A percentile compares a stretch with the other conserved stretches of the same genome.
phyloP scores from a whole-genome alignment of 2,888 invertebrate species.

The Drosophila nr. perissopoda region DNA sequence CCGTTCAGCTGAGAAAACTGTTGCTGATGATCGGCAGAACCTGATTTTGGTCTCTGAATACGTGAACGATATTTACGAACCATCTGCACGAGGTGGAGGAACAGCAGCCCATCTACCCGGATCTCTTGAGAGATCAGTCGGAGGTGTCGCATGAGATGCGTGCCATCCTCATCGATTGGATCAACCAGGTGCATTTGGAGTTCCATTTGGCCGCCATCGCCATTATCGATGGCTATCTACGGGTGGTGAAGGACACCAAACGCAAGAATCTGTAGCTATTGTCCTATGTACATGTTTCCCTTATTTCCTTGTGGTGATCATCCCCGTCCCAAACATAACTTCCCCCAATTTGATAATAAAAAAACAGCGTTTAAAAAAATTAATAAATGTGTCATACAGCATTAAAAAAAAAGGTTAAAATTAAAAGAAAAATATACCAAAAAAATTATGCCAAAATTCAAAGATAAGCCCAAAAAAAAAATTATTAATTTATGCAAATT shows the following conservation, averaged over 20 bases:
- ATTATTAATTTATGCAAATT: too few relatives aligned
- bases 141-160: conserved; percentile 95
- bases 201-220: conserved; percentile 92
- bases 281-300: too few relatives aligned
- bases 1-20: background rate
- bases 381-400: too few relatives aligned
- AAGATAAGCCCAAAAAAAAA: too few relatives aligned
- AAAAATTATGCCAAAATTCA: too few relatives aligned
- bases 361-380: too few relatives aligned
- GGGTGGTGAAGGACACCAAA: conserved; percentile 86
- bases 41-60: conserved; percentile 93
- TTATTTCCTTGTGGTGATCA: too few relatives aligned
- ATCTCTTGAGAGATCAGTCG: conserved; percentile 89
- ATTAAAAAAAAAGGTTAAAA: too few relatives aligned
- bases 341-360: too few relatives aligned
- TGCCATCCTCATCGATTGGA: conserved; percentile 95
- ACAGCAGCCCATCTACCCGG: conserved; percentile 87
- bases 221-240: conserved; percentile 94
- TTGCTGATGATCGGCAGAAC: conserved; percentile 89
- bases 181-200: conserved; percentile 95
- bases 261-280: conserved; percentile 91
- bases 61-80: conserved; percentile 93
- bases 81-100: conserved; percentile 92
- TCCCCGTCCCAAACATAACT: too few relatives aligned
- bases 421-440: too few relatives aligned